Conservation (phyloP, 2,888 invertebrate genomes). For the Eulithis prunata region DNA sequence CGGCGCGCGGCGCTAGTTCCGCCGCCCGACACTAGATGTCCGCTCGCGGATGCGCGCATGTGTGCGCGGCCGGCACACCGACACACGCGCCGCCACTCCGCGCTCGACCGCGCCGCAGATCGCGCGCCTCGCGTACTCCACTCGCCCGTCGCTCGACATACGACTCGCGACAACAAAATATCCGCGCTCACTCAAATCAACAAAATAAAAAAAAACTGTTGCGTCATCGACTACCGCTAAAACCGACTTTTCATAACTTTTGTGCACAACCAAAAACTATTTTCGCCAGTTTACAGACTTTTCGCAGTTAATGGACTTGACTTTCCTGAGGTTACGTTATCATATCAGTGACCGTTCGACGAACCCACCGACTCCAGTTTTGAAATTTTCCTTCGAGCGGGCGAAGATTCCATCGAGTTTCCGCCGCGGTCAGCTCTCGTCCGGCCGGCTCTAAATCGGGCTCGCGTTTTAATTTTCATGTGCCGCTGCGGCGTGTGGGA, state of each 20-base stretch:
- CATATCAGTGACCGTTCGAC: slow-evolving; percentile 71
- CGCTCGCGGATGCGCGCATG: slow-evolving; percentile 64
- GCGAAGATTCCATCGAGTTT: slow-evolving; percentile 54
- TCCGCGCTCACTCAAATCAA: slow-evolving; percentile 49
- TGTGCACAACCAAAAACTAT: slow-evolving; percentile 48
- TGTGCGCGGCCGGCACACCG: slow-evolving; percentile 72
- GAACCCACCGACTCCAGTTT: slow-evolving; percentile 36
- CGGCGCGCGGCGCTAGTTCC: slow-evolving; percentile 52
- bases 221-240: slow-evolving; percentile 54
- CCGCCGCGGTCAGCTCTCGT: slow-evolving; percentile 65
- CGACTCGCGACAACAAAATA: slow-evolving; percentile 73
- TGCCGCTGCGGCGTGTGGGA: slow-evolving; percentile 76
- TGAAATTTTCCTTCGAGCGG: slow-evolving; percentile 42
- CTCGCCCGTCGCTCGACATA: slow-evolving; percentile 57
- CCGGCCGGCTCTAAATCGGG: slow-evolving; percentile 80
- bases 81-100: slow-evolving; percentile 77
- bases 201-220: slow-evolving; percentile 64
- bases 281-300: slow-evolving; percentile 42
- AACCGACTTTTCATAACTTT: slow-evolving; percentile 46
- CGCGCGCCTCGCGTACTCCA: slow-evolving; percentile 73
- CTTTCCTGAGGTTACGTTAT: slow-evolving; percentile 57
- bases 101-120: slow-evolving; percentile 80
- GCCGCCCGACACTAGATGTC: slow-evolving; percentile 78
- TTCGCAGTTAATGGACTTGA: slow-evolving; percentile 44
- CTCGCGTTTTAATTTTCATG: slow-evolving; percentile 82